phyloP scores from a whole-genome alignment of 2,797 vertebrate species.

The Lithobates sylvaticus region DNA sequence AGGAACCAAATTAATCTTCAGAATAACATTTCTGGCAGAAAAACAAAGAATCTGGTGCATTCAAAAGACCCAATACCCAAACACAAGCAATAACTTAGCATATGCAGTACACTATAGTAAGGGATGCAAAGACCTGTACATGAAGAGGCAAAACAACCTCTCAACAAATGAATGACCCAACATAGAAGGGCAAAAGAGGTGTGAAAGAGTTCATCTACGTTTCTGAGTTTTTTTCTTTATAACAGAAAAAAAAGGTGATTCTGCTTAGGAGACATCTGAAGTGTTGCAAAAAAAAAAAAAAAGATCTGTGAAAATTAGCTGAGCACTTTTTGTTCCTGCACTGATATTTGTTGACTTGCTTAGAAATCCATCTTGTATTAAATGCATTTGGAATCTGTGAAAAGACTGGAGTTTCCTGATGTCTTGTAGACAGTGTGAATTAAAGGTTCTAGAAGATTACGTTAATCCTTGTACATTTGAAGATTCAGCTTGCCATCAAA shows the following conservation, averaged over 20 bases:
- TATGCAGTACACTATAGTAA: too few relatives aligned
- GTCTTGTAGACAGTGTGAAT: conserved; percentile 65
- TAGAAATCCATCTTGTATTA: conserved; percentile 27
- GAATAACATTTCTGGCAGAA: too few relatives aligned
- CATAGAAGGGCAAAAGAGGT: too few relatives aligned
- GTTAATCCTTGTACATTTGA: conserved; percentile 69
- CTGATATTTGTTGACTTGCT: conserved; percentile 21
- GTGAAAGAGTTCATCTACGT: too few relatives aligned
- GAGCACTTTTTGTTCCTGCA: conserved; percentile 4
- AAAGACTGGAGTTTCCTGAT: conserved; percentile 40
- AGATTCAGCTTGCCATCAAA: conserved; percentile 77
- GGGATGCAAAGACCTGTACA: too few relatives aligned
- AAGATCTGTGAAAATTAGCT: conserved; percentile 18
- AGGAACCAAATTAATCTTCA: too few relatives aligned
- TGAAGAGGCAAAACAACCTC: too few relatives aligned
- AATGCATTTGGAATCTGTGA: conserved; percentile 52
- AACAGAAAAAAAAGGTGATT: neutral
- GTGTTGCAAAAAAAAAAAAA: neutral
- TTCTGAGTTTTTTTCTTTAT: neutral
- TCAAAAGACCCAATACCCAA: too few relatives aligned
- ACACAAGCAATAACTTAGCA: too few relatives aligned
- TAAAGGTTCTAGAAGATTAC: conserved; percentile 69
- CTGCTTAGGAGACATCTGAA: neutral
- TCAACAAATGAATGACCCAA: too few relatives aligned
- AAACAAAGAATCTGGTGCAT: too few relatives aligned